These are phyloP conservation scores for Uloborus diversus DNA, from an alignment of 1,140 invertebrate species.

Conservation along the genomic window DNA sequence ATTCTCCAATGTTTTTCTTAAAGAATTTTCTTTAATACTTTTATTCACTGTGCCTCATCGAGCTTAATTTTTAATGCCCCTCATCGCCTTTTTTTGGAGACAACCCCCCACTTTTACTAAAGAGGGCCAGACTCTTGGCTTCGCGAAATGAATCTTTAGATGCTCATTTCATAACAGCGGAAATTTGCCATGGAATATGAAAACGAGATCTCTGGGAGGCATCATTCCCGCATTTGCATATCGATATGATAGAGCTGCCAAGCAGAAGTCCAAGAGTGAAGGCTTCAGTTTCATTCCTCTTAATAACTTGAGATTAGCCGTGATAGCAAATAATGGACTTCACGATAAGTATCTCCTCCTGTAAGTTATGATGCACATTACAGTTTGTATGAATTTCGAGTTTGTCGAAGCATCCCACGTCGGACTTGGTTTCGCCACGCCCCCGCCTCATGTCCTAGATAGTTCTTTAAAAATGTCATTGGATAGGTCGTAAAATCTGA, in stretches of 20 bases:
- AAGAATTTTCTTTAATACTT: neutral
- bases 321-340: slow-evolving; percentile 50
- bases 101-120: neutral
- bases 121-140: no score
- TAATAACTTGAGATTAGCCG: slow-evolving; percentile 47
- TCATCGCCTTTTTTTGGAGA: slow-evolving; percentile 27
- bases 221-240: slow-evolving; percentile 54
- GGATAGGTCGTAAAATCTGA: slow-evolving; percentile 51
- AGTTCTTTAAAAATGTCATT: slow-evolving; percentile 22
- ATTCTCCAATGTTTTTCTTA: neutral
- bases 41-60: no score
- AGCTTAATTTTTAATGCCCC: no score
- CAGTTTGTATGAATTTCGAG: slow-evolving; percentile 45
- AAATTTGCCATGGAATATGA: slow-evolving; percentile 52
- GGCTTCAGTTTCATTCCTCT: slow-evolving; percentile 30
- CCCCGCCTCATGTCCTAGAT: slow-evolving; percentile 5
- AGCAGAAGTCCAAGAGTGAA: neutral
- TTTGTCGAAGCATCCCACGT: slow-evolving; percentile 14
- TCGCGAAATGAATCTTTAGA: slow-evolving; percentile 51
- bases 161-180: slow-evolving; percentile 55
- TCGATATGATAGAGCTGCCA: slow-evolving; percentile 34
- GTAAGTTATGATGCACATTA: slow-evolving; percentile 27
- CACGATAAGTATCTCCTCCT: slow-evolving; percentile 31
- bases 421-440: neutral
- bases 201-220: slow-evolving; percentile 40